Evolutionary conservation across 2,797 vertebrate genomes (phyloP).

Genomic region (Rallus crepitans): DNA sequence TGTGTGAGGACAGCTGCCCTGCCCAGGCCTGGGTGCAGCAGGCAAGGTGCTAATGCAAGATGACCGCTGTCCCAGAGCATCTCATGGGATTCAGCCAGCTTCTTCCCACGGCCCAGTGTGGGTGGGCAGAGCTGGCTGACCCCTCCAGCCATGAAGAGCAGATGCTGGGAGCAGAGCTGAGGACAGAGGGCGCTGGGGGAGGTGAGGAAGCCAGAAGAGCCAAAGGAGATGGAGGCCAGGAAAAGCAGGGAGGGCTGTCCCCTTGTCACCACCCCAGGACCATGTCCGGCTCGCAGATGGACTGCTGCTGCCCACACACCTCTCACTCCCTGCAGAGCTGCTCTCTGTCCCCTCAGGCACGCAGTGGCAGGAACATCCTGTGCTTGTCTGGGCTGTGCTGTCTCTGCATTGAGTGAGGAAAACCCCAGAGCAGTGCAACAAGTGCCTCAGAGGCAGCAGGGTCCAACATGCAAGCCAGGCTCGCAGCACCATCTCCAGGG

Average conservation of each 20-base stretch:
- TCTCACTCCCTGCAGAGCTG: background rate
- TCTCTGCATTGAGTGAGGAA: background rate
- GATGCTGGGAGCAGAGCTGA: background rate
- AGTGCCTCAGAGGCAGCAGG: background rate
- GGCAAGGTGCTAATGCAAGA: background rate
- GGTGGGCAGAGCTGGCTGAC: background rate
- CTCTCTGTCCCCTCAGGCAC: background rate
- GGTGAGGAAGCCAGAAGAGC: background rate
- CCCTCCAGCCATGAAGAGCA: background rate
- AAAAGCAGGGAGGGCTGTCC: background rate
- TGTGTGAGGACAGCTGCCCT: background rate
- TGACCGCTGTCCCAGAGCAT: background rate
- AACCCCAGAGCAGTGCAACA: background rate
- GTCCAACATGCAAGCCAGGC: background rate
- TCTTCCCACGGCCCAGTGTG: background rate
- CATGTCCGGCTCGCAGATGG: background rate
- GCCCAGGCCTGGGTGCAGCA: accelerated
- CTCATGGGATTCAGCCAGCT: background rate
- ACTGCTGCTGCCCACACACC: background rate
- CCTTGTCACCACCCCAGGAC: accelerated
- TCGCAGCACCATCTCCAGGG: background rate
- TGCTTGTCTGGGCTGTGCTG: background rate
- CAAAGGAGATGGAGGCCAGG: background rate
- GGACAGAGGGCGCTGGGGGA: background rate
- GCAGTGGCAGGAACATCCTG: background rate